A percentile compares a stretch with the other conserved stretches of the same genome.
These are phyloP conservation scores for Telmatherina bonti DNA, from an alignment of 2,797 vertebrate genomes.

Conservation along the genomic window DNA sequence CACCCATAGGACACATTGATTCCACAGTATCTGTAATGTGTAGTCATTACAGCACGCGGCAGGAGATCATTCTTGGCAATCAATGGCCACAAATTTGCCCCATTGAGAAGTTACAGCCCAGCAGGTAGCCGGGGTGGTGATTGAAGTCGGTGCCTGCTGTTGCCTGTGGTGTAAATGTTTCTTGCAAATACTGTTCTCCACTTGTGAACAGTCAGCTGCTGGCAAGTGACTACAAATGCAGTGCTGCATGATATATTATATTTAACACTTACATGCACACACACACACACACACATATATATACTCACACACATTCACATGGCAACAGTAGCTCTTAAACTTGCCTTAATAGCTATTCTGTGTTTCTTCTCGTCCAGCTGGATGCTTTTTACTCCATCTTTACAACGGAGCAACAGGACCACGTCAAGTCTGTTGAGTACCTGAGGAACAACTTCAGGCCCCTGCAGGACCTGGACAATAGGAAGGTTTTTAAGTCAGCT, in stretches of 20 bases:
- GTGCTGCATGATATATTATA: conserved; percentile 51
- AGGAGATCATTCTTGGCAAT: conserved; percentile 79
- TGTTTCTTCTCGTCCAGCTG: conserved; percentile 83
- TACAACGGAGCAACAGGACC: conserved; percentile 98
- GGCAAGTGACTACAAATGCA: conserved; percentile 50
- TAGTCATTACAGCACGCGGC: conserved; percentile 77
- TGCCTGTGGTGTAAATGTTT: conserved; percentile 62
- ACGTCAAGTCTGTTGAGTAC: conserved; percentile 98
- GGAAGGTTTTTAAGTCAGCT: conserved; percentile 92
- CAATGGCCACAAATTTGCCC: conserved; percentile 79
- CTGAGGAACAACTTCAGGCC: conserved; percentile 97
- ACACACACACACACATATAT: conserved; percentile 1
- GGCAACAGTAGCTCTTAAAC: conserved; percentile 24
- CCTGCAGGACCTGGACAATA: conserved; percentile 87
- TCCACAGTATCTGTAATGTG: conserved; percentile 77
- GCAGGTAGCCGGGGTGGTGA: conserved; percentile 69
- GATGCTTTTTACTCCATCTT: conserved; percentile 99
- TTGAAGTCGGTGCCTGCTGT: conserved; percentile 57
- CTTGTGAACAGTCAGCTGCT: conserved; percentile 62
- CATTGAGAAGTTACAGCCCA: conserved; percentile 78
- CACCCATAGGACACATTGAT: conserved; percentile 78
- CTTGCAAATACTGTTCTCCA: conserved; percentile 53
- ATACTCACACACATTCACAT: not conserved
- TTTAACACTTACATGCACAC: conserved; percentile 21
- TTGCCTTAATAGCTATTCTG: conserved; percentile 38